These are phyloP conservation scores for Tylochromis polylepis DNA, from an alignment of 2,113 vertebrate genomes.

Conservation along the genomic window DNA sequence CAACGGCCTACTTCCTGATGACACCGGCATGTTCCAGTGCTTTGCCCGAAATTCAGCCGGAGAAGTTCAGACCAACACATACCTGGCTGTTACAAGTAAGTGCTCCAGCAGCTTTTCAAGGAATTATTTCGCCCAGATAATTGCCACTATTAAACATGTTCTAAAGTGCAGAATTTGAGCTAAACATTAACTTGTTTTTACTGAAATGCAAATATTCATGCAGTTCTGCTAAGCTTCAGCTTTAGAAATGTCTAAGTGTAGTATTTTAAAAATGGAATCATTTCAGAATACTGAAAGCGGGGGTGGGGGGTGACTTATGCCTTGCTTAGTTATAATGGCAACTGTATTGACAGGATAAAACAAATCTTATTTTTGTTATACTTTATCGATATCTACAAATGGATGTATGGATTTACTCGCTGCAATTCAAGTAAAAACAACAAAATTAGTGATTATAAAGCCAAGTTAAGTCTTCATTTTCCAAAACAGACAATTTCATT, in stretches of 20 bases:
- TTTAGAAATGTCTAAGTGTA: neutral
- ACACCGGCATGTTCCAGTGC: constrained; percentile 98
- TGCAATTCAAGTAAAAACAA: neutral
- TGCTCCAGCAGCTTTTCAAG: neutral
- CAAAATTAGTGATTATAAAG: neutral
- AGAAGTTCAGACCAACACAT: constrained; percentile 95
- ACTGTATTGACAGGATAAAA: too few relatives aligned
- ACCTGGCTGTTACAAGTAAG: constrained; percentile 95
- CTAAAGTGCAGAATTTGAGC: neutral
- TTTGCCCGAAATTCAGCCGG: constrained; percentile 86
- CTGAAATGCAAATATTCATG: neutral
- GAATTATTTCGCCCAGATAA: neutral
- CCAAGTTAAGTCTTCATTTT: neutral
- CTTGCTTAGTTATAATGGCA: too few relatives aligned
- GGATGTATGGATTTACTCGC: accelerated
- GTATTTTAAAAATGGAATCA: neutral
- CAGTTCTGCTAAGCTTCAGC: neutral
- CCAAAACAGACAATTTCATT: neutral
- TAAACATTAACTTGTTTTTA: neutral
- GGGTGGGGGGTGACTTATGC: neutral
- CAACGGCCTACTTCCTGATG: constrained; percentile 86
- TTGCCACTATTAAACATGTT: neutral
- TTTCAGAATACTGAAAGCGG: neutral
- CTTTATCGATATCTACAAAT: neutral
- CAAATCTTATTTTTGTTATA: too few relatives aligned